phyloP scores from a whole-genome alignment of 2,888 invertebrate species.

The Ichneumoninae sp. region DNA sequence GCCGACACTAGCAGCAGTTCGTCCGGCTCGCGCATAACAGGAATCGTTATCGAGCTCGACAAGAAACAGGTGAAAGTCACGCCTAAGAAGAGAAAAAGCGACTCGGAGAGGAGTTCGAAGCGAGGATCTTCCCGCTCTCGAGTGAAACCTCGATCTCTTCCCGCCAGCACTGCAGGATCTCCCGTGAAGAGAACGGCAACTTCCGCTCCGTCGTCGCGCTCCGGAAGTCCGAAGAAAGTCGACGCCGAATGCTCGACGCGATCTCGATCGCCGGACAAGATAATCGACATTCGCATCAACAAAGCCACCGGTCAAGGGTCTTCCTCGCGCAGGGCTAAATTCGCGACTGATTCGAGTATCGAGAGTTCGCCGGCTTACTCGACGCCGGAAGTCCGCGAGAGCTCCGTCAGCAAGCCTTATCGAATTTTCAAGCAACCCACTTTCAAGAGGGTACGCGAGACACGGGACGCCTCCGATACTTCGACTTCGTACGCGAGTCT shows the following conservation, averaged over 20 bases:
- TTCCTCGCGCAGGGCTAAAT: conserved; percentile 55
- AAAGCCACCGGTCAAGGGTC: conserved; percentile 65
- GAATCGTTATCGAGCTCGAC: conserved; percentile 75
- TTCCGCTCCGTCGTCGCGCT: conserved; percentile 71
- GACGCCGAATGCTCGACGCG: conserved; percentile 9
- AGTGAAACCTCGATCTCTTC: conserved; percentile 68
- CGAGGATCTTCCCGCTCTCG: conserved; percentile 49
- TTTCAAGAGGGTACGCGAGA: conserved; percentile 50
- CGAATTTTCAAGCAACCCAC: conserved; percentile 68
- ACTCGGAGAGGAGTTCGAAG: conserved; percentile 47
- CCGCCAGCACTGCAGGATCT: conserved; percentile 71
- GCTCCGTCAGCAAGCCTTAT: conserved; percentile 65
- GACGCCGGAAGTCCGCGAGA: conserved; percentile 63
- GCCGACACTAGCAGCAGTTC: conserved; percentile 70
- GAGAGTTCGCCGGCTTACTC: conserved; percentile 75
- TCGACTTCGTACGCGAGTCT: conserved; percentile 82
- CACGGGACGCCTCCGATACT: conserved; percentile 78
- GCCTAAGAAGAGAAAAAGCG: conserved; percentile 70
- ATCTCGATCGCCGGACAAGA: conserved; percentile 47
- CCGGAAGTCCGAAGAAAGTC: conserved; percentile 71
- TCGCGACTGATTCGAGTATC: conserved; percentile 75
- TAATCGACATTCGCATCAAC: conserved; percentile 61
- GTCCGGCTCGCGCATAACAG: conserved; percentile 70
- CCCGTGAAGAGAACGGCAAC: conserved; percentile 72
- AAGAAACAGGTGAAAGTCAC: conserved; percentile 76